Evolutionary conservation across 2,797 vertebrate species (phyloP).

Genomic region (Urophycis tenuis): DNA sequence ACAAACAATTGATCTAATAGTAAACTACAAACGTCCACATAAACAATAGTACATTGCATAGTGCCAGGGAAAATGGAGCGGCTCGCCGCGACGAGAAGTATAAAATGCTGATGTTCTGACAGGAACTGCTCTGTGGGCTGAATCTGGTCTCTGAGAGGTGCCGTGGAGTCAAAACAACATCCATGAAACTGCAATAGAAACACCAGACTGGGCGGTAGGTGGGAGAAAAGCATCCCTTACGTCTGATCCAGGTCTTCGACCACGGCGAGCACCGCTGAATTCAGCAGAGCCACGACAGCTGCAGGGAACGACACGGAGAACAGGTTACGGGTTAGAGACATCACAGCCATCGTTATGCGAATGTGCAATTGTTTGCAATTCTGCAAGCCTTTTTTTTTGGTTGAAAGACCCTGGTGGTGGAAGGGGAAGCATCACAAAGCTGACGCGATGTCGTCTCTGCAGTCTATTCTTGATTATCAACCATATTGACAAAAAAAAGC

Average conservation of each 20-base stretch:
- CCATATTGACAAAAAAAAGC: neutral
- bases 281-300: slow-evolving; percentile 53
- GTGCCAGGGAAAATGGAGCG: neutral
- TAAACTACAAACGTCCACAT: neutral
- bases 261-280: slow-evolving; percentile 55
- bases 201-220: slow-evolving; percentile 29
- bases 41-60: neutral
- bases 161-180: too few relatives aligned
- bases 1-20: neutral
- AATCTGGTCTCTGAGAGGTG: neutral
- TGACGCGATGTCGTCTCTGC: slow-evolving; percentile 42
- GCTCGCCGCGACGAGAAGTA: neutral
- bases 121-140: neutral
- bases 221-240: slow-evolving; percentile 59
- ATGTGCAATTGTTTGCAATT: neutral
- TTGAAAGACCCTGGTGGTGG: slow-evolving; percentile 37
- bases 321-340: neutral
- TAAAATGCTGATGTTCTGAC: neutral
- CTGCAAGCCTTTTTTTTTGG: slow-evolving; percentile 17
- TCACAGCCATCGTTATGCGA: neutral
- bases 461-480: slow-evolving; percentile 34
- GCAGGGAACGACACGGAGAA: neutral
- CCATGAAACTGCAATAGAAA: too few relatives aligned
- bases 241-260: slow-evolving; percentile 75
- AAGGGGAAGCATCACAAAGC: slow-evolving; percentile 52